Evolutionary conservation across 2,797 vertebrate species (phyloP), one percentile per base, ranked within the genome.

Genomic region (Mormyrus hasselquistii): DNA sequence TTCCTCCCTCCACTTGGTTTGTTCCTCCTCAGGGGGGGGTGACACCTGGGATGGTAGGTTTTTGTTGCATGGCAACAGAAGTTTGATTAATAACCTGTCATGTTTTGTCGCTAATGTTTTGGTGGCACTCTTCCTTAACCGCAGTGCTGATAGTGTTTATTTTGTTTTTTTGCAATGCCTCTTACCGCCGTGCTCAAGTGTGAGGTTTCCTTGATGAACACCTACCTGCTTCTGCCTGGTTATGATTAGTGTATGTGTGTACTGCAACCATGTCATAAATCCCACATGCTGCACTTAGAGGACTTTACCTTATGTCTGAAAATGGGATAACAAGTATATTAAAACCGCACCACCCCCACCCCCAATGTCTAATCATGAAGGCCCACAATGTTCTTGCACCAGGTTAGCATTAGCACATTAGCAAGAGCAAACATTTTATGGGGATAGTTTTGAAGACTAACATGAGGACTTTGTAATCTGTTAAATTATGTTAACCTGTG

Each of bases 1-100:
- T 90, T 89, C 50, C 49, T 50, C 38, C 41, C 53, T 86, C 12
- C 87, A 22, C 57, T 73, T 62, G 89, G 85, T 86, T 92, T 89
- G 95, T 89, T 95, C 88, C 91, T 93, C 85, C 59, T 91, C 95
- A 97, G 96, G 96, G 96, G 96, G 95, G 93, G 95, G 96, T 92
- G 96, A 97, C 91, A 96, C 95, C 91, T 97, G 96, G 96, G 96
- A 97, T 94, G 96, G 96, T 97, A 97, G 90, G 96, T 97, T 91
- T 52, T 90, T 91, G 19, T n/a, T 93, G 92, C 91, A 93, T 90
- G 93, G 93, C 92, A 93, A 93, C 93, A 92, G 91, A 90, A 92
- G 89, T 5, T 93, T 91, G 88, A 92, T 86, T 55, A 19, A 38
- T 57, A 53, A 44, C 9, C 52, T 7, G 7, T 52, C 87, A 59